Evolutionary conservation across 2,113 vertebrate species (phyloP), one percentile per base, ranked within the genome.

Genomic region (Labeo catla): DNA sequence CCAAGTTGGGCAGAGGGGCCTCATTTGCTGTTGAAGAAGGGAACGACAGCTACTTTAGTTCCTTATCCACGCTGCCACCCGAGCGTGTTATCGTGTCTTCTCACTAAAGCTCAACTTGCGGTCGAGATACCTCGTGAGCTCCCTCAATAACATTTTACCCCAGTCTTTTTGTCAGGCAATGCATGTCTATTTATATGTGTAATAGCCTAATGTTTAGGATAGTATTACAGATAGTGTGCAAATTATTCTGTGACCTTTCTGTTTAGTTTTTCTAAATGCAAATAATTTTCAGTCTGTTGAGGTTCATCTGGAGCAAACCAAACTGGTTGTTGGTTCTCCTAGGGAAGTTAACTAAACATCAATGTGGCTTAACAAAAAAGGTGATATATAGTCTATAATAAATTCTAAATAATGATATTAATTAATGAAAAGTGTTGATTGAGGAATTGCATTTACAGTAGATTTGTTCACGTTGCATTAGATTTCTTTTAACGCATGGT

Each of bases 51-150:
- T 52, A 13, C 23, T 54, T 21, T 54, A 34, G 81, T 79, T 77
- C 72, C 87, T 91, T 91, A 89, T 89, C 90, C 86, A 63, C 34
- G 8, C 85, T 39, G 39, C 39, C 90, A 89, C 85, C 74, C 54
- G 66, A 79, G 28, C 16, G 23, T 23, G 79, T 92, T 94, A 91
- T 93, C 91, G 76, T 36, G 9, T 86, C 65, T 86, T 91, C 89
- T 92, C 90, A 91, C 82, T 11, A 52, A 54, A 16, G 83, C 89
- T 89, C 47, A 79, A 89, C 89, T 79, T 91, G 66, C 34, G 78
- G 15, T 63, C 43, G 23, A 54, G n/a, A 77, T 23, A 28, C 76
- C 34, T 5, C 23, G 13, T 13, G n/a, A 36, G 12, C n/a, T 73
- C 43, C 19, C 19, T 76, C 19, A n/a, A 9, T 36, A 6, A 61